phyloP scores from a whole-genome alignment of 2,888 invertebrate genomes.

The Subacronicta megacephala region DNA sequence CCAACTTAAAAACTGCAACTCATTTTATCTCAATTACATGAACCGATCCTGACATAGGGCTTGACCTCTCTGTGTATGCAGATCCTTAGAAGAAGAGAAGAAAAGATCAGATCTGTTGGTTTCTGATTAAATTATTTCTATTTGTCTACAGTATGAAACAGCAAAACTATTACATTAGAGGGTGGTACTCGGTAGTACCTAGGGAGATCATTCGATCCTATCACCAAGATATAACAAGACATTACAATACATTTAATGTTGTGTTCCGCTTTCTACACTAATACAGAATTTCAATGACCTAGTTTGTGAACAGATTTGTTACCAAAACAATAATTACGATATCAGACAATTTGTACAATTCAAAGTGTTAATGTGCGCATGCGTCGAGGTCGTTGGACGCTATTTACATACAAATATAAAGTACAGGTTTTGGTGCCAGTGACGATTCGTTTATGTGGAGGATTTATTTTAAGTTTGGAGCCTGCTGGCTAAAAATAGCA shows the following conservation, averaged over 20 bases:
- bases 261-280: slow-evolving; percentile 31
- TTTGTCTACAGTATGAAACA: too few species aligned
- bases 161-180: too few species aligned
- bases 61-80: too few species aligned
- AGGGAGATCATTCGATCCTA: too few species aligned
- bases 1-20: too few species aligned
- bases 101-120: too few species aligned
- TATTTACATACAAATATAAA: slow-evolving; percentile 51
- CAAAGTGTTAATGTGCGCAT: slow-evolving; percentile 26
- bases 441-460: slow-evolving; percentile 19
- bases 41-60: too few species aligned
- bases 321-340: slow-evolving; percentile 49
- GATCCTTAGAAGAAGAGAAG: too few species aligned
- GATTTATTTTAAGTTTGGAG: slow-evolving; percentile 3
- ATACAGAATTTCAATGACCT: slow-evolving; percentile 45
- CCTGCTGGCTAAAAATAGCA: too few species aligned
- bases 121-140: too few species aligned
- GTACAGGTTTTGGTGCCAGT: slow-evolving; percentile 32
- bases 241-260: slow-evolving; percentile 6
- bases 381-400: slow-evolving; percentile 57
- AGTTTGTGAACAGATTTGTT: slow-evolving; percentile 43
- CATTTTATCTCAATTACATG: too few species aligned
- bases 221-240: background rate
- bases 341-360: slow-evolving; percentile 38
- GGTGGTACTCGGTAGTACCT: too few species aligned